Evolutionary conservation across 2,797 vertebrate species (phyloP).

Genomic region (Brotula barbata): DNA sequence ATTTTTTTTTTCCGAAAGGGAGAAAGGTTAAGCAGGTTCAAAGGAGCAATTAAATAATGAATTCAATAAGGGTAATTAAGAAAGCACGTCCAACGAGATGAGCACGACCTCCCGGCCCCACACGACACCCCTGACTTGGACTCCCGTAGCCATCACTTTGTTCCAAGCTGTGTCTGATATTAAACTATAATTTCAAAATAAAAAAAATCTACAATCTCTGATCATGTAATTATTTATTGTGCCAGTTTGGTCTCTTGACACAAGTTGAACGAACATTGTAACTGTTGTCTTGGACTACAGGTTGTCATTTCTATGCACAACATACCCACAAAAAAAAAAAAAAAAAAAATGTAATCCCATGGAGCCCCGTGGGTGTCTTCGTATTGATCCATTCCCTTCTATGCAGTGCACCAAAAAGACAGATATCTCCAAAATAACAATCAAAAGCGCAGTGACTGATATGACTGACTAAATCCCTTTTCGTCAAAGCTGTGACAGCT

Average conservation of each 20-base stretch:
- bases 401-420: constrained; percentile 19
- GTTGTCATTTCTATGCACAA: constrained; percentile 7
- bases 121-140: constrained; percentile 31
- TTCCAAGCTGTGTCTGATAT: constrained; percentile 27
- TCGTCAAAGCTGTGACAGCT: constrained; percentile 37
- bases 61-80: constrained; percentile 78
- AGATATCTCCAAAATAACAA: constrained; percentile 61
- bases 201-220: background rate
- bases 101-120: constrained; percentile 42
- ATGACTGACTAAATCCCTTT: constrained; percentile 43
- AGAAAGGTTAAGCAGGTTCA: constrained; percentile 76
- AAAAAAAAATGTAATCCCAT: constrained; percentile 5
- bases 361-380: constrained; percentile 6
- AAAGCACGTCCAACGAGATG: constrained; percentile 66
- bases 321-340: constrained; percentile 10
- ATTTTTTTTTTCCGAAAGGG: constrained; percentile 59
- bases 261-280: constrained; percentile 2
- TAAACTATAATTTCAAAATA: constrained; percentile 10
- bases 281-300: constrained; percentile 8
- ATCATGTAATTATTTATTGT: constrained; percentile 9
- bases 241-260: background rate
- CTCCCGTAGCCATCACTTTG: constrained; percentile 27
- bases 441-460: constrained; percentile 39
- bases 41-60: constrained; percentile 76
- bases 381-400: constrained; percentile 31